A percentile compares a stretch with the other conserved stretches of the same genome.
phyloP scores from a whole-genome alignment of 2,797 vertebrate species.

The Micropoecilia bifurca region DNA sequence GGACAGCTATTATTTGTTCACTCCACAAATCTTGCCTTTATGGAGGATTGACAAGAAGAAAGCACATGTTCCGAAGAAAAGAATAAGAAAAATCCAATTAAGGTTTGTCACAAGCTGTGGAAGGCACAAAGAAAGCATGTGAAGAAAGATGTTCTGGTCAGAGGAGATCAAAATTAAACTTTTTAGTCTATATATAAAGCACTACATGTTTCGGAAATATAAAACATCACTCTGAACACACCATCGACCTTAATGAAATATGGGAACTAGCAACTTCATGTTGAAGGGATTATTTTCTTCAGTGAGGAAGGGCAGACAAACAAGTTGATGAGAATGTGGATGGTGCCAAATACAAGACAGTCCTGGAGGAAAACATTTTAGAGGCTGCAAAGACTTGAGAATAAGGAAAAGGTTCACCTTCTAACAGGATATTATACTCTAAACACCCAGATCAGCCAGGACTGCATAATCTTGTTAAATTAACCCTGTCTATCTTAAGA shows the following conservation, averaged over 20 bases:
- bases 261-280: not conserved
- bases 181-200: not conserved
- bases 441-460: not conserved
- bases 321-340: not conserved
- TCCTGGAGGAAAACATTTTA: not conserved
- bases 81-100: not conserved
- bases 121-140: not conserved
- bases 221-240: not conserved
- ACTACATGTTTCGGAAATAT: not conserved
- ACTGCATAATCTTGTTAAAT: not conserved
- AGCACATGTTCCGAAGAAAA: not conserved
- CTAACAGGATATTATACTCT: not conserved
- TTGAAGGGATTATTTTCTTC: not conserved
- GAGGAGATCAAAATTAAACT: not conserved
- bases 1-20: not conserved
- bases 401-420: not conserved
- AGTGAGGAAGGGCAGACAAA: not conserved
- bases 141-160: not conserved
- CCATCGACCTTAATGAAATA: not conserved
- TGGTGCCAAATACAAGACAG: not conserved
- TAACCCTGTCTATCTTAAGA: not conserved
- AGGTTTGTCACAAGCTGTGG: not conserved
- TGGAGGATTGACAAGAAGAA: not conserved
- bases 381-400: not conserved
- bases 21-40: not conserved